Conservation (phyloP, 2,797 vertebrate genomes). For the Lutjanus argentimaculatus region DNA sequence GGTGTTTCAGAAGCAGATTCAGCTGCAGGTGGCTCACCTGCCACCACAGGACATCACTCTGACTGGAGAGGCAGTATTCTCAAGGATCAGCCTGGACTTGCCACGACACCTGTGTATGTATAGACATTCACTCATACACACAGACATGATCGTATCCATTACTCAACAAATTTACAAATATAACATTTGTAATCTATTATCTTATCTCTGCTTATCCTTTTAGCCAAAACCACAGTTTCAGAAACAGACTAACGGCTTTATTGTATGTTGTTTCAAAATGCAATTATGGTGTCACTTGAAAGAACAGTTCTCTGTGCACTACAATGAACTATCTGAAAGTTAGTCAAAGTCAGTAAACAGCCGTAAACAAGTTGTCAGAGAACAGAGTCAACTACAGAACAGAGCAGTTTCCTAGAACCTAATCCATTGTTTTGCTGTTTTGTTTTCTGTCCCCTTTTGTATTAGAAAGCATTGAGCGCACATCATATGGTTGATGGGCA, state of each 20-base stretch:
- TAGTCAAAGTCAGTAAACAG: not conserved
- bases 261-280: not conserved
- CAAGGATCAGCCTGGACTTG: slow-evolving; percentile 87
- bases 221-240: too few relatives aligned
- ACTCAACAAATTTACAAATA: too few relatives aligned
- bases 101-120: slow-evolving; percentile 84
- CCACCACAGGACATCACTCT: slow-evolving; percentile 86
- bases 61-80: slow-evolving; percentile 89
- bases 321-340: not conserved
- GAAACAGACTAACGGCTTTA: not conserved
- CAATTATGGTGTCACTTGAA: not conserved
- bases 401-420: not conserved
- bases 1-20: slow-evolving; percentile 86
- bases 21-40: slow-evolving; percentile 89
- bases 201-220: too few relatives aligned
- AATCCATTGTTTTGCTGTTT: not conserved
- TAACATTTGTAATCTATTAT: too few relatives aligned
- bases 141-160: not conserved
- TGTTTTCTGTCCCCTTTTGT: not conserved
- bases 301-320: not conserved
- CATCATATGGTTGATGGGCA: not conserved
- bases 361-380: not conserved
- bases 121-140: not conserved
- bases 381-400: not conserved
- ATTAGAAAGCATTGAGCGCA: not conserved